Evolutionary conservation across 2,113 vertebrate genomes (phyloP).

Genomic region (Semnornis frantzii): DNA sequence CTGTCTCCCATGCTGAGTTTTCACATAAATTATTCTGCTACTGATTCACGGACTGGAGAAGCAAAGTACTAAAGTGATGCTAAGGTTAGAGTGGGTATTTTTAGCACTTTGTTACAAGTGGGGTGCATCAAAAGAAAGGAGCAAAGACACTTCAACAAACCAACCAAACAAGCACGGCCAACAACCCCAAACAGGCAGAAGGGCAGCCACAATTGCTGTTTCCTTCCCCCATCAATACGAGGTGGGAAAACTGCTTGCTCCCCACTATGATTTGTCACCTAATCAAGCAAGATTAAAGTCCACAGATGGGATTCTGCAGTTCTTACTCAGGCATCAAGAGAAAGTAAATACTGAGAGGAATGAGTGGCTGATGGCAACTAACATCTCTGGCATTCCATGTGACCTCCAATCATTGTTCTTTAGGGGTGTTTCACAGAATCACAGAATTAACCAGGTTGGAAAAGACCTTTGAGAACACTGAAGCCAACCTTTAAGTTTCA

Average conservation of each 20-base stretch:
- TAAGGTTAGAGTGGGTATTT: not conserved
- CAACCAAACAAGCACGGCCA: too few relatives aligned
- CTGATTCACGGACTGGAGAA: not conserved
- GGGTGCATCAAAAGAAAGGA: not conserved
- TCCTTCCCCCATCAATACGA: accelerated
- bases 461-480: too few relatives aligned
- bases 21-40: not conserved
- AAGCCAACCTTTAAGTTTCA: not conserved
- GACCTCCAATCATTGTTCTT: not conserved
- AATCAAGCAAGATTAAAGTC: not conserved
- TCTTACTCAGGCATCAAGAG: not conserved
- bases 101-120: not conserved
- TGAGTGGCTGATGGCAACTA: not conserved
- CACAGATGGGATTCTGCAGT: not conserved
- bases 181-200: not conserved
- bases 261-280: not conserved
- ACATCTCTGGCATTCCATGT: too few relatives aligned
- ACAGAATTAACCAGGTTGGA: too few relatives aligned
- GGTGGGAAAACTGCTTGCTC: not conserved
- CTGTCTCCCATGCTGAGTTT: accelerated
- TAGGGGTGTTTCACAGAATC: too few relatives aligned
- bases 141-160: not conserved
- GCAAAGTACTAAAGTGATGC: not conserved
- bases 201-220: not conserved
- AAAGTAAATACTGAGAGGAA: not conserved